These are phyloP conservation scores for Heliconius ethilla DNA, from an alignment of 2,888 invertebrate genomes.

Conservation along the genomic window DNA sequence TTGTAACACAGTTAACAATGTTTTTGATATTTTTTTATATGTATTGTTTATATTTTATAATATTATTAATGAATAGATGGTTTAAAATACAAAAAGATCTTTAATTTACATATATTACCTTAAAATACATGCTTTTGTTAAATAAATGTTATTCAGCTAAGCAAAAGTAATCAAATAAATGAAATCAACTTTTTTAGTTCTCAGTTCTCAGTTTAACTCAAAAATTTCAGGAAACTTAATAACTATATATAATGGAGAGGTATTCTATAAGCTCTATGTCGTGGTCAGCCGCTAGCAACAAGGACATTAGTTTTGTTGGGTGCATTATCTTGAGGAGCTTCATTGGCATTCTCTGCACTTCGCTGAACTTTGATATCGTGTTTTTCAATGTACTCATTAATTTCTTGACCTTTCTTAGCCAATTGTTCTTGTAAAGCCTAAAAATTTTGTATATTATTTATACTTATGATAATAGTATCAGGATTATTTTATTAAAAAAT, in stretches of 20 bases:
- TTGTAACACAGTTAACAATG: background rate
- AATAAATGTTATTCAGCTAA: background rate
- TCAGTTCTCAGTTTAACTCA: too few relatives aligned
- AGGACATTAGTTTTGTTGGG: slow-evolving; percentile 79
- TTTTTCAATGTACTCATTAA: slow-evolving; percentile 95
- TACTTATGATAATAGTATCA: background rate
- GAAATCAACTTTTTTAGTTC: background rate
- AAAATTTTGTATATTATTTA: background rate
- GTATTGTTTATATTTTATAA: slow-evolving; percentile 13
- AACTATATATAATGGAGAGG: background rate
- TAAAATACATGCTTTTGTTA: slow-evolving; percentile 18
- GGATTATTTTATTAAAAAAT: background rate
- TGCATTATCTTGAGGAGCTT: slow-evolving; percentile 52
- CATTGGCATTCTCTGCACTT: slow-evolving; percentile 53
- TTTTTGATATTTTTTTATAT: slow-evolving; percentile 3
- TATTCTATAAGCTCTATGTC: background rate
- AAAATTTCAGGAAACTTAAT: background rate
- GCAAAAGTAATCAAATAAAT: background rate
- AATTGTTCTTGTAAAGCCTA: slow-evolving; percentile 90
- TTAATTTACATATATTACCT: slow-evolving; percentile 16
- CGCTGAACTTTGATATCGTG: slow-evolving; percentile 92
- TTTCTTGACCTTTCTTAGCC: slow-evolving; percentile 92
- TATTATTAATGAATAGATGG: slow-evolving; percentile 5
- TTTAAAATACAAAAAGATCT: slow-evolving; percentile 21
- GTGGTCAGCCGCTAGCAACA: slow-evolving; percentile 69